A percentile compares a stretch with the other conserved stretches of the same genome.
These are phyloP conservation scores for Drosophila diplacantha DNA, from an alignment of 2,888 invertebrate species.

Conservation along the genomic window DNA sequence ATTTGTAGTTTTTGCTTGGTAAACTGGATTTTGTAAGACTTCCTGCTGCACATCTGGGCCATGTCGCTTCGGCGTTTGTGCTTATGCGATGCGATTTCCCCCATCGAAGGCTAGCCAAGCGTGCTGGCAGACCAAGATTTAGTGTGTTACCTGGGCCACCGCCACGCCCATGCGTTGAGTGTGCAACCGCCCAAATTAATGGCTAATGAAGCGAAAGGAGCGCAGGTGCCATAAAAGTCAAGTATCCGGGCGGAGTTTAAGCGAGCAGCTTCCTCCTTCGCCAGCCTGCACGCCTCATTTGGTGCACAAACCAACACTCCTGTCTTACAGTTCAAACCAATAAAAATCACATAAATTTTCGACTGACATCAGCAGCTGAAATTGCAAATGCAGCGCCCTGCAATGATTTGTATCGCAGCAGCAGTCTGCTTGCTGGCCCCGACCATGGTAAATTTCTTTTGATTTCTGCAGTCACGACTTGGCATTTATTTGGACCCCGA, in stretches of 20 bases:
- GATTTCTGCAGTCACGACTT: constrained; percentile 33
- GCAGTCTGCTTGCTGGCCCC: constrained; percentile 1
- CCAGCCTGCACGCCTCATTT: constrained; percentile 59
- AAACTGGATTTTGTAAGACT: neutral
- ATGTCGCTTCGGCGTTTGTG: constrained; percentile 20
- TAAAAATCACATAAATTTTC: constrained; percentile 61
- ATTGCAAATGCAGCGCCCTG: constrained; percentile 37
- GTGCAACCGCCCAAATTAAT: constrained; percentile 50
- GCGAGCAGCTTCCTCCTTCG: constrained; percentile 22
- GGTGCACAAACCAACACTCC: constrained; percentile 38
- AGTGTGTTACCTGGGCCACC: constrained; percentile 27
- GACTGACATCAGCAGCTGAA: constrained; percentile 25
- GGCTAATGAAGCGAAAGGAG: constrained; percentile 59
- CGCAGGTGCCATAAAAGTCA: constrained; percentile 54
- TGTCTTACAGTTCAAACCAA: constrained; percentile 36
- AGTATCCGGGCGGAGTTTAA: constrained; percentile 35
- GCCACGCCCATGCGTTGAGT: constrained; percentile 23
- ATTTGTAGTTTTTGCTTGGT: constrained; percentile 6
- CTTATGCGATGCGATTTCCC: constrained; percentile 31
- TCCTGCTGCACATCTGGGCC: constrained; percentile 38
- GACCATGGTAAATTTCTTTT: constrained; percentile 22
- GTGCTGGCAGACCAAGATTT: constrained; percentile 40
- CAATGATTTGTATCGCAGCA: constrained; percentile 49
- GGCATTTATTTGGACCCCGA: constrained; percentile 39
- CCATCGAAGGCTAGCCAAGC: constrained; percentile 42